phyloP scores from a whole-genome alignment of 1,140 invertebrate species.

The Asobara japonica region DNA sequence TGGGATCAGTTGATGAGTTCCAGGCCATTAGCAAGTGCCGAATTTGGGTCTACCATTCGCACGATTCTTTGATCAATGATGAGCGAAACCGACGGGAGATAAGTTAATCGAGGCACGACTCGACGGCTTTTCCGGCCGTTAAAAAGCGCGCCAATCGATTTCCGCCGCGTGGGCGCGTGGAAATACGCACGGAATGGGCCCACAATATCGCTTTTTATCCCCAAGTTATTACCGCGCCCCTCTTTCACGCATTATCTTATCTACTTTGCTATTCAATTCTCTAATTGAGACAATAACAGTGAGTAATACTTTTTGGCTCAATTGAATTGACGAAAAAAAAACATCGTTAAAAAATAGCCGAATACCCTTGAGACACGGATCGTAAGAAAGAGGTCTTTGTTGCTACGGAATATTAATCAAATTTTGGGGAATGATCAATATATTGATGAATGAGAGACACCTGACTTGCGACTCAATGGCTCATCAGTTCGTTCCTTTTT shows the following conservation, averaged over 20 bases:
- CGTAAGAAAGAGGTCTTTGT: conserved; percentile 14
- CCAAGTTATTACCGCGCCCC: neutral
- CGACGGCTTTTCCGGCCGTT: conserved; percentile 46
- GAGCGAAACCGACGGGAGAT: conserved; percentile 36
- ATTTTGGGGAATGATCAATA: conserved; percentile 23
- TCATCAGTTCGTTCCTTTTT: neutral
- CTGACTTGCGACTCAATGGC: conserved; percentile 1
- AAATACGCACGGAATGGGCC: conserved; percentile 15
- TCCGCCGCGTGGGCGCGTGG: conserved; percentile 35
- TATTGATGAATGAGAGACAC: neutral
- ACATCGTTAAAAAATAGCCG: neutral
- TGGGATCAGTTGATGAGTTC: neutral
- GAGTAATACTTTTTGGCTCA: neutral
- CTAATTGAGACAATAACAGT: neutral
- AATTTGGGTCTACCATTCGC: neutral
- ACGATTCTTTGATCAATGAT: neutral
- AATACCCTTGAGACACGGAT: conserved; percentile 25
- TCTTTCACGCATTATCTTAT: no score
- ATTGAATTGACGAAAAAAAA: neutral
- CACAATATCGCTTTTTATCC: neutral
- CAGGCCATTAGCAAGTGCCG: neutral
- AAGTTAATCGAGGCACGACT: conserved; percentile 49
- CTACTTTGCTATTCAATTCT: neutral
- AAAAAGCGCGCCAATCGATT: conserved; percentile 46
- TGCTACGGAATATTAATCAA: conserved; percentile 33